Evolutionary conservation across 2,113 vertebrate genomes (phyloP), one percentile per base, ranked within the genome.

Genomic region (Sarotherodon lohbergeri): DNA sequence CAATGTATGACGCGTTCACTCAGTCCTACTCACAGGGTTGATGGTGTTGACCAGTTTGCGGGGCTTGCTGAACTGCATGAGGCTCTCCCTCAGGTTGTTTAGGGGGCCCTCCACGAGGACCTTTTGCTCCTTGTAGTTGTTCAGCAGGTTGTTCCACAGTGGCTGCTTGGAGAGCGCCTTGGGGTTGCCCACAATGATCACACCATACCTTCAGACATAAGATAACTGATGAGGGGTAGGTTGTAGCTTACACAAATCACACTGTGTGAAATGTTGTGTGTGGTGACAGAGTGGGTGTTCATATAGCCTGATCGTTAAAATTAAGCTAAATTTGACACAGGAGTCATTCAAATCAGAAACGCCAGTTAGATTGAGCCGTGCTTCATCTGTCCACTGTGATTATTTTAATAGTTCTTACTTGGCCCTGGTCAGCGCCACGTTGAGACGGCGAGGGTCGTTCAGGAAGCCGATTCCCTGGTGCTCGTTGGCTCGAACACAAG

Each of bases 31-130:
- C 91, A 99, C 99, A 1, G 99, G 98, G 94, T 99, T 99, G 96
- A 99, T 98, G 88, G 99, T 99, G 89, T 99, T 99, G 92, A 99
- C 98, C 1, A 99, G 97, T 85, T 99, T 99, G 61, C 98, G 97
- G 0, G 99, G 99, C 92, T 99, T 99, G 97, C 99, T 99, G 97
- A 99, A 99, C 94, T 99, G 99, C 99, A 99, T 99, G 1, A 99
- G 98, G 92, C 99, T 99, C 95, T 99, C 99, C 0, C 99, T 96
- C 79, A 99, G 97, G 95, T 99, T 99, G 92, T 99, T 99, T n/a
- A 99, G 97, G 0, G 99, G 99, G 2, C 98, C 99, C 82, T 99
- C 99, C 88, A 99, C 99, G 29, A 99, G 97, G 4, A 99, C 99
- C 91, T 99, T 99, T 96, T 99, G 99, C 93, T 99, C 99, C 94